These are phyloP conservation scores for Mionectes macconnelli DNA, from an alignment of 2,113 vertebrate species.

Conservation along the genomic window DNA sequence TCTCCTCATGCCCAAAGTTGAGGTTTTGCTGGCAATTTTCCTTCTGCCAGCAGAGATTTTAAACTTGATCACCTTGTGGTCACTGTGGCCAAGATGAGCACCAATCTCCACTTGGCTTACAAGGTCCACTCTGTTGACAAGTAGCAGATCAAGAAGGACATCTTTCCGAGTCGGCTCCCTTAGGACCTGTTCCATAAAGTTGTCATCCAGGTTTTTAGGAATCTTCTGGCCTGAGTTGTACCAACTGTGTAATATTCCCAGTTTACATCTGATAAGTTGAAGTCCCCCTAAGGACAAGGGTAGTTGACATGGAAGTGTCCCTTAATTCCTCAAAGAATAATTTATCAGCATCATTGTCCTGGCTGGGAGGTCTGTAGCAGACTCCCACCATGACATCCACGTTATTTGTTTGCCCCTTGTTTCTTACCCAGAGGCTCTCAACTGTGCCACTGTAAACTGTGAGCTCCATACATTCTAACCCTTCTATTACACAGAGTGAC, in stretches of 20 bases:
- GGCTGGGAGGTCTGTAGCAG: background rate
- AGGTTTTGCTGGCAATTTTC: background rate
- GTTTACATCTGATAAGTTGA: background rate
- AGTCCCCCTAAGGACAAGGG: background rate
- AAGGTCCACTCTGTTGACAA: background rate
- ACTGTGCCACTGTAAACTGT: background rate
- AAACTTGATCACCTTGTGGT: background rate
- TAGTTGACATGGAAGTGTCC: background rate
- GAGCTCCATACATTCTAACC: background rate
- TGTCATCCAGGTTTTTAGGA: background rate
- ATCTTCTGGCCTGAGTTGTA: background rate
- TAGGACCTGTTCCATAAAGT: background rate
- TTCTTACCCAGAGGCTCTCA: background rate
- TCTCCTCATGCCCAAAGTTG: background rate
- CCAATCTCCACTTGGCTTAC: background rate
- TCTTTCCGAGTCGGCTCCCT: background rate
- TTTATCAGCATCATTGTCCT: background rate
- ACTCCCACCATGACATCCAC: background rate
- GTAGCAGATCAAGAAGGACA: background rate
- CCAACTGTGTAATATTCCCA: background rate
- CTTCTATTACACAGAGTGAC: background rate
- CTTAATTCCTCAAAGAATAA: background rate
- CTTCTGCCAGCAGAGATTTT: background rate
- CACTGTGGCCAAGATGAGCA: background rate
- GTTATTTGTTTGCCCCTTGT: background rate